A percentile compares a stretch with the other conserved stretches of the same genome.
These are phyloP conservation scores for Eupithecia vulgata DNA, from an alignment of 2,888 invertebrate species.

Conservation along the genomic window DNA sequence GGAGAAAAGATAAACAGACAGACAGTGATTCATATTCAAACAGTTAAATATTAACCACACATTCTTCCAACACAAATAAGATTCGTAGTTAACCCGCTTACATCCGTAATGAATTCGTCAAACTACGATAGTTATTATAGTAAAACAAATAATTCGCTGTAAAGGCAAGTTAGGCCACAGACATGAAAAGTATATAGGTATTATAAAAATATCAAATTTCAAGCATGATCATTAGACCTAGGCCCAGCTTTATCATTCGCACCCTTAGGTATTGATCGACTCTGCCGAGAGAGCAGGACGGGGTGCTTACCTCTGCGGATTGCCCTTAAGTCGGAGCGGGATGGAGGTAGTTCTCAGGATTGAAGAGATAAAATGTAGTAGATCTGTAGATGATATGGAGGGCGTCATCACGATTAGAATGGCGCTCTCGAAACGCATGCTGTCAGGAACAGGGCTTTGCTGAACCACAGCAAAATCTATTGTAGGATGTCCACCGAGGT, in stretches of 20 bases:
- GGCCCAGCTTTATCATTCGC: constrained; percentile 53
- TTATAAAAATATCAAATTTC: constrained; percentile 28
- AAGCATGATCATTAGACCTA: constrained; percentile 39
- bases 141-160: too few species aligned
- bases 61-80: too few species aligned
- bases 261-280: constrained; percentile 71
- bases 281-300: constrained; percentile 48
- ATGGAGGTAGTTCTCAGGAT: constrained; percentile 47
- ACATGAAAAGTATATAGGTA: too few species aligned
- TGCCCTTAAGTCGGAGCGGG: constrained; percentile 47
- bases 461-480: background rate
- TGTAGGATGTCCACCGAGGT: background rate
- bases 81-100: too few species aligned
- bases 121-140: too few species aligned
- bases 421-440: background rate
- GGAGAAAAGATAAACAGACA: too few species aligned
- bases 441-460: background rate
- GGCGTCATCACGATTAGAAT: constrained; percentile 4
- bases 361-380: constrained; percentile 54
- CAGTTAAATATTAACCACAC: too few species aligned
- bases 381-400: constrained; percentile 11
- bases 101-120: too few species aligned
- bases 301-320: constrained; percentile 31
- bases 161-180: too few species aligned
- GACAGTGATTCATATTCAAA: too few species aligned